Base-by-base conservation (phyloP, 1,140 invertebrate genomes). In the Phymorhynchus buccinoides region DNA sequence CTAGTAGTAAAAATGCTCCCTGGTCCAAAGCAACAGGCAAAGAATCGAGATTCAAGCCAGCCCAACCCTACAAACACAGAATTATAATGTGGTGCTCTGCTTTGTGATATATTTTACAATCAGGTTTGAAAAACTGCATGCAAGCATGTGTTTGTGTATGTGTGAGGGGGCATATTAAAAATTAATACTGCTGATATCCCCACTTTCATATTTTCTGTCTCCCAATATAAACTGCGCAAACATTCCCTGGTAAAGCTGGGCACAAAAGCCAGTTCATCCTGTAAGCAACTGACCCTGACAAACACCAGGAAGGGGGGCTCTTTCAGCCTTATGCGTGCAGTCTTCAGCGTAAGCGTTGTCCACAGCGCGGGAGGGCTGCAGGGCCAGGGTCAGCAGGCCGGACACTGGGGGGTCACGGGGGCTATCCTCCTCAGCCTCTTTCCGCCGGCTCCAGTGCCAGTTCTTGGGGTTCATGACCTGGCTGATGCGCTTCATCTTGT, bases 391-490 rank as follows among this genome's bases (percentile, higher is more conserved):
- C 81, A 83, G 62, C 22, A 83, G 27, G 18, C 81, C 81, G 16
- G 81, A 83, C 37, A 71, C 81, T 22, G 56, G 56, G n/a, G 52
- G 39, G 18, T 12, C 35, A 22, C 52, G 80, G 0, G 80, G 80
- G 4, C 12, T 42, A 37, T 44, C 81, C 22, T 83, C 37, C 9
- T 44, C 66, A 35, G 68, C 6, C 12, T 62, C 56, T 27, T 62
- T 62, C 0, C 39, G 4, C 4, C 81, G 81, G 42, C 52, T 42
- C 41, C 35, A 35, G 1, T 85, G 85, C 87, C 86, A 87, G 39
- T 85, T 82, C 39, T 87, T 87, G 4, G 86, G 86, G 30, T 87
- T 85, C 3, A 87, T 35, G 0, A 77, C 84, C 66, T 62, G 42
- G 77, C 84, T 85, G 1, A 87, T 48, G 32, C 86, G 78, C 30